Percentiles rank a stretch among this genome's conserved stretches.
phyloP scores from a whole-genome alignment of 2,113 vertebrate genomes.

The Crotalus tigris region DNA sequence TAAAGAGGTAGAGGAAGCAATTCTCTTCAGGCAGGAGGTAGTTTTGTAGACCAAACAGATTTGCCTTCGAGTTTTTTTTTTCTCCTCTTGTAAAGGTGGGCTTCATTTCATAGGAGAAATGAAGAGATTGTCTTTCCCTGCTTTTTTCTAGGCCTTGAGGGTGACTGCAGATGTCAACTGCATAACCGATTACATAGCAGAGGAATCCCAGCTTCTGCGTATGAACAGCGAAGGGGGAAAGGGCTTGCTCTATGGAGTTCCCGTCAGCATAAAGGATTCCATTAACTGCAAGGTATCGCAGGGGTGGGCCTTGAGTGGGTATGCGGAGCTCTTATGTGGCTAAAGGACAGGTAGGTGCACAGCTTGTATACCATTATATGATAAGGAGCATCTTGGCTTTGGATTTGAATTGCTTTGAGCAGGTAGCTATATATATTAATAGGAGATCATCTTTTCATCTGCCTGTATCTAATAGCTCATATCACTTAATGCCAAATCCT shows the following conservation, averaged over 20 bases:
- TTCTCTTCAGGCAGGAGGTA: not conserved
- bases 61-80: not conserved
- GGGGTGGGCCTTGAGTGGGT: not conserved
- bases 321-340: not conserved
- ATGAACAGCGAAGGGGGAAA: conserved; percentile 33
- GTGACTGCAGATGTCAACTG: conserved; percentile 76
- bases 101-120: not conserved
- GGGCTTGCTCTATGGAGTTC: conserved; percentile 78
- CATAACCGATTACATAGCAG: conserved; percentile 71
- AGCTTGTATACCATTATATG: not conserved
- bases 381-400: not conserved
- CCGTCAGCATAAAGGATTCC: conserved; percentile 87
- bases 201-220: conserved; percentile 70
- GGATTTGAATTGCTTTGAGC: not conserved
- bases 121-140: not conserved
- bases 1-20: not conserved
- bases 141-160: conserved; percentile 69
- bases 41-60: not conserved
- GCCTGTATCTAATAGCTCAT: not conserved
- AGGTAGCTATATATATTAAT: not conserved
- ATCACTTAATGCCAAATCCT: not conserved
- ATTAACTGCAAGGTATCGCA: conserved; percentile 70
- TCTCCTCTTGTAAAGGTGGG: not conserved
- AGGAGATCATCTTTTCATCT: not conserved
- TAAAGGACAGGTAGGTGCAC: not conserved